These are phyloP conservation scores for Leptopilina drosophilae DNA, from an alignment of 2,888 invertebrate genomes.

Conservation along the genomic window DNA sequence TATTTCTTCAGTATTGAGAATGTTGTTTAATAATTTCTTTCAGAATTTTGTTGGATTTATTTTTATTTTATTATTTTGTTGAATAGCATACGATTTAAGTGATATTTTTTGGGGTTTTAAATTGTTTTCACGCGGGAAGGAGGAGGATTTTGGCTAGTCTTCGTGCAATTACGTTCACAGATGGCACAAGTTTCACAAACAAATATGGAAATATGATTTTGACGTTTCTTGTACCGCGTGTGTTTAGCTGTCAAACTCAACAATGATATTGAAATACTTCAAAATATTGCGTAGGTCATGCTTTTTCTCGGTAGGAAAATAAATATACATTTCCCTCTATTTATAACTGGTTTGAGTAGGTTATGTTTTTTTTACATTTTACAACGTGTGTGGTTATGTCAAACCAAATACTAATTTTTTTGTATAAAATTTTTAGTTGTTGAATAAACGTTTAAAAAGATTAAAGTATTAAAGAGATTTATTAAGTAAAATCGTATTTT, in stretches of 20 bases:
- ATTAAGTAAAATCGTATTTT: too few relatives aligned
- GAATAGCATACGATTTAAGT: background rate
- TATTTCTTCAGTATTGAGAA: background rate
- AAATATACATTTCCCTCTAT: too few relatives aligned
- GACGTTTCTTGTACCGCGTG: conserved; percentile 56
- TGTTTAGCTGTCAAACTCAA: conserved; percentile 40
- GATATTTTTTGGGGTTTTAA: conserved; percentile 16
- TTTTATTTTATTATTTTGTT: background rate
- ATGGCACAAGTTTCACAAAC: conserved; percentile 69
- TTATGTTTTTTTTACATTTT: background rate
- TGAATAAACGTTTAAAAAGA: too few relatives aligned
- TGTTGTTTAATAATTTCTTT: background rate
- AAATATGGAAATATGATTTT: conserved; percentile 58
- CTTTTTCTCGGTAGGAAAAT: background rate
- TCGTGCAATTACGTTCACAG: conserved; percentile 65
- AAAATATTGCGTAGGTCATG: background rate
- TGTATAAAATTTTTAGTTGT: too few relatives aligned
- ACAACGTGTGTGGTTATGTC: too few relatives aligned
- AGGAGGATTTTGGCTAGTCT: conserved; percentile 61
- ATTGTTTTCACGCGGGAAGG: conserved; percentile 63
- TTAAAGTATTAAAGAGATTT: too few relatives aligned
- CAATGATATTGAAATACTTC: background rate
- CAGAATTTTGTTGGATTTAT: background rate
- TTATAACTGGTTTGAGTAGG: background rate
- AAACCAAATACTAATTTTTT: too few relatives aligned